Percentiles rank a stretch among this genome's conserved stretches.
phyloP scores from a whole-genome alignment of 2,797 vertebrate species.

The Anguilla anguilla region DNA sequence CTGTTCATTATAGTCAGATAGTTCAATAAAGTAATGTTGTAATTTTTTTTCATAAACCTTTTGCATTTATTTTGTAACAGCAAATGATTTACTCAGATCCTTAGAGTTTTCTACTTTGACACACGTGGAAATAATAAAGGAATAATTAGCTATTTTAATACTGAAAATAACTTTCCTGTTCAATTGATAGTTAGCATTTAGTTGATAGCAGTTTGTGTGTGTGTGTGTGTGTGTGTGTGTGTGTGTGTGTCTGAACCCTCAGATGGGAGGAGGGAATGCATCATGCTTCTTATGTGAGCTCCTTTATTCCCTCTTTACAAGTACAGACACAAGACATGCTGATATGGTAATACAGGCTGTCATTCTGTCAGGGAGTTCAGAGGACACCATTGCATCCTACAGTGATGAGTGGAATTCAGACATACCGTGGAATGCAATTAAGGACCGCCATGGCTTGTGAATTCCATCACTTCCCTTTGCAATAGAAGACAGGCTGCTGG shows the following conservation, averaged over 20 bases:
- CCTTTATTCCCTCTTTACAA: not conserved
- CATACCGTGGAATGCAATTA: not conserved
- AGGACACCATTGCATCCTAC: not conserved
- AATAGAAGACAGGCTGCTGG: not conserved
- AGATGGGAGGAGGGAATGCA: not conserved
- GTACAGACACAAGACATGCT: not conserved
- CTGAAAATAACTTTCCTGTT: no score
- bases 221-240: constrained; percentile 4
- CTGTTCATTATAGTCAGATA: no score
- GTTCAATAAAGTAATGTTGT: no score
- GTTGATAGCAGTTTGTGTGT: not conserved
- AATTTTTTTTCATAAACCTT: no score
- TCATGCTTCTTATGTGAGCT: not conserved
- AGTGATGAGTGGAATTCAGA: not conserved
- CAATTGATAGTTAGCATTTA: no score
- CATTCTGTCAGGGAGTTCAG: not conserved
- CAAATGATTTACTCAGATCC: no score
- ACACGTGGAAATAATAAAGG: no score
- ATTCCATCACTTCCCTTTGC: not conserved
- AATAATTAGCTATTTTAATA: no score
- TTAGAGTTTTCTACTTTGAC: no score
- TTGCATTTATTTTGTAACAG: no score
- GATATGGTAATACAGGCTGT: constrained; percentile 8
- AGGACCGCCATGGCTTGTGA: not conserved
- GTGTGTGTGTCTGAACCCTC: not conserved